Base-by-base conservation (phyloP, 35 echinoderm and acorn worm genomes). In the Patiria miniata region DNA sequence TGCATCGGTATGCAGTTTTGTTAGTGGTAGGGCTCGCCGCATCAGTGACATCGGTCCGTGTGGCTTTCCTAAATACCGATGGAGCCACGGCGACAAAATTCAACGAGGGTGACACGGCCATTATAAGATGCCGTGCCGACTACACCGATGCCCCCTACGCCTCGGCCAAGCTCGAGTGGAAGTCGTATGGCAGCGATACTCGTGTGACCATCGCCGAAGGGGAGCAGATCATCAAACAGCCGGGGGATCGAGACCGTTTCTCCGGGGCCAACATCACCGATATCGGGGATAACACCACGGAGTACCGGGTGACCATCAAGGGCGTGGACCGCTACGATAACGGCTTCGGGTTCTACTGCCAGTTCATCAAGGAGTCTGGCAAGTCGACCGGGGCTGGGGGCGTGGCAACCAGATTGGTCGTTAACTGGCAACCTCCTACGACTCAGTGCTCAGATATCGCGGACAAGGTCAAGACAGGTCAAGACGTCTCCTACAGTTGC, bases 321-420 rank as follows among this genome's bases (percentile, higher is more conserved):
- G 65, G 34, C 65, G 14, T 73, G 26, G 29, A 73, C 65, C 65
- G 65, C 65, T 73, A 73, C 65, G 65, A 73, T 30, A 34, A 73
- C 29, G 65, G 65, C 26, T 73, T 26, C 65, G 26, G 21, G 19
- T 30, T 73, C 65, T 73, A 32, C 65, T 73, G 65, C 34, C 7
- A 34, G 34, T 34, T 73, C 26, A 14, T 32, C 7, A 26, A 30
- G 3, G 26, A 26, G 14, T 73, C 65, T 28, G 26, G 14, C 14
- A 23, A 12, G 15, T 10, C 0, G 12, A 32, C 15, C 34, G 65
- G 26, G 14, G 26, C 19, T 23, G 26, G 26, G 26, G 65, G 26
- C 65, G 26, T 34, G 65, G 26, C 65, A 2, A 30, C 23, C 23
- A 26, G 14, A 5, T 23, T 73, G 2, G 26, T 26, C 26, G 65